These are phyloP conservation scores for Copidosoma aretas DNA, from an alignment of 2,888 invertebrate genomes.

Conservation along the genomic window DNA sequence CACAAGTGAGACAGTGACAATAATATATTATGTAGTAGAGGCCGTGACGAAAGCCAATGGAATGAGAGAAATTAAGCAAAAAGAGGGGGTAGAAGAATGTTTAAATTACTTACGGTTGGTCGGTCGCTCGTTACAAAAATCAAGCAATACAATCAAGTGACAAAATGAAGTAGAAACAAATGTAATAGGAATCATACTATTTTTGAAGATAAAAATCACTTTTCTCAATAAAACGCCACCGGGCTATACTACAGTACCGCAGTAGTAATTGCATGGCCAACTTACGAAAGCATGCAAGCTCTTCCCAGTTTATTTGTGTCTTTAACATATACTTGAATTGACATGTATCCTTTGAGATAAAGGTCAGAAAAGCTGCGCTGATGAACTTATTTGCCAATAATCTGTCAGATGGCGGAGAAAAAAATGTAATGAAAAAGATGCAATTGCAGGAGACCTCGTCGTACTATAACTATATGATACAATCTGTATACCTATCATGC, in stretches of 20 bases:
- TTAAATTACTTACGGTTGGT: constrained; percentile 26
- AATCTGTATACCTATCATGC: too few relatives aligned
- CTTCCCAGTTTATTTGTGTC: constrained; percentile 13
- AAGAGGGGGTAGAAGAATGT: constrained; percentile 49
- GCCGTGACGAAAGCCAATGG: constrained; percentile 1
- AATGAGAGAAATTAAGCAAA: constrained; percentile 48
- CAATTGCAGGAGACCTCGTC: constrained; percentile 8
- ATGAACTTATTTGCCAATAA: too few relatives aligned
- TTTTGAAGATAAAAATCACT: constrained; percentile 45
- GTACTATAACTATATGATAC: constrained; percentile 6
- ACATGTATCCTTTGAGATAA: too few relatives aligned
- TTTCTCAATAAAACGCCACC: constrained; percentile 63
- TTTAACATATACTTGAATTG: neutral
- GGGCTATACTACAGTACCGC: constrained; percentile 51
- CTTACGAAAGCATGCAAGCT: constrained; percentile 34
- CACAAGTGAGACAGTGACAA: too few relatives aligned
- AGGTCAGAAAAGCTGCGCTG: too few relatives aligned
- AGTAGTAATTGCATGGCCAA: constrained; percentile 61
- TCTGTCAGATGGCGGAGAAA: too few relatives aligned
- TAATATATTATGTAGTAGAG: too few relatives aligned
- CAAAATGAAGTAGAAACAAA: constrained; percentile 33
- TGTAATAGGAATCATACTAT: constrained; percentile 21
- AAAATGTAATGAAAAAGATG: constrained; percentile 4
- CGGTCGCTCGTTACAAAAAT: constrained; percentile 37
- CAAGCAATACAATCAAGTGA: constrained; percentile 42